A percentile compares a stretch with the other conserved stretches of the same genome.
These are phyloP conservation scores for Linnaemya vulpina DNA, from an alignment of 2,888 invertebrate genomes.

Conservation along the genomic window DNA sequence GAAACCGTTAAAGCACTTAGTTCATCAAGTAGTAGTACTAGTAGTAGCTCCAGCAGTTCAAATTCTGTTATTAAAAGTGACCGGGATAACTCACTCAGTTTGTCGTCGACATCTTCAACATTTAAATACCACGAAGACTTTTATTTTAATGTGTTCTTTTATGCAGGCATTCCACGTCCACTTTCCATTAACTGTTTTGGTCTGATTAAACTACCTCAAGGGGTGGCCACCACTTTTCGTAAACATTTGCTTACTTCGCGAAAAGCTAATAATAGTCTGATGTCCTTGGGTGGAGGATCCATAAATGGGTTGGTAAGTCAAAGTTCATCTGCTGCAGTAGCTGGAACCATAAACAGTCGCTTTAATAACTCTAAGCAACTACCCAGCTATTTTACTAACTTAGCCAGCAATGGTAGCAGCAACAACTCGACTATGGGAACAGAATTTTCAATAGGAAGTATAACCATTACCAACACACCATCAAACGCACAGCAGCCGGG, in stretches of 20 bases:
- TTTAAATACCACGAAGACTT: conserved; percentile 77
- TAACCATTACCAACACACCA: conserved; percentile 72
- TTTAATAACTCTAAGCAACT: conserved; percentile 66
- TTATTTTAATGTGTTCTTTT: conserved; percentile 78
- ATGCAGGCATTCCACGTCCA: conserved; percentile 77
- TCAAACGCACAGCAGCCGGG: conserved; percentile 50
- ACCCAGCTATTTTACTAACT: conserved; percentile 71
- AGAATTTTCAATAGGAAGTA: conserved; percentile 74
- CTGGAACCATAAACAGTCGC: conserved; percentile 49
- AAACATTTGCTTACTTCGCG: conserved; percentile 79
- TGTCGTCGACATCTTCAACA: conserved; percentile 56
- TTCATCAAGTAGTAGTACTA: conserved; percentile 59
- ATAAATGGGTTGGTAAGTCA: conserved; percentile 78
- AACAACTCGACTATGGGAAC: conserved; percentile 53
- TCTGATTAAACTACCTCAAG: conserved; percentile 78
- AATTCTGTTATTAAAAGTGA: conserved; percentile 63
- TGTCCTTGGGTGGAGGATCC: conserved; percentile 74
- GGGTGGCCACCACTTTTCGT: conserved; percentile 77
- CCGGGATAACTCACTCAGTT: conserved; percentile 34
- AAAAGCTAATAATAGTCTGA: conserved; percentile 79
- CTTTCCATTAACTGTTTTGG: conserved; percentile 79
- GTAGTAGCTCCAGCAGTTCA: conserved; percentile 53
- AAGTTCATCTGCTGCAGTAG: conserved; percentile 58
- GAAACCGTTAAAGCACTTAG: conserved; percentile 76
- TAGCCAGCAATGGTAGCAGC: conserved; percentile 51